Base-by-base conservation (phyloP, 30 jellyfish, hydroid and myxozoan genomes). In the Hydractinia symbiolongicarpus region DNA sequence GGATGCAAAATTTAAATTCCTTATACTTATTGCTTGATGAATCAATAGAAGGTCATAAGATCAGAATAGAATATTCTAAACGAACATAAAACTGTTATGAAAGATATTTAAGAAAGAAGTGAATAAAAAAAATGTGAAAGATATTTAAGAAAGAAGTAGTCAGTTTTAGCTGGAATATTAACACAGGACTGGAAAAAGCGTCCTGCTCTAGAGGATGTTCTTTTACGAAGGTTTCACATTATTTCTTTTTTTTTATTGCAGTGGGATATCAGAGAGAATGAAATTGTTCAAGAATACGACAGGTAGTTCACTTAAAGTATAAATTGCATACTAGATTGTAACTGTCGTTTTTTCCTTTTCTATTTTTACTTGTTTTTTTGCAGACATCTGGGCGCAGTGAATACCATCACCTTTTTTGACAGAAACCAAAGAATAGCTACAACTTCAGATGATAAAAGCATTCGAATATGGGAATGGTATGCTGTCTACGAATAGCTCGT, bases 401-500 rank as follows among this genome's bases (percentile, higher is more conserved):
- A 94, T 83, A 88, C 97, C 4, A 94, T 94, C 53, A 87, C 99
- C 7, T 94, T 94, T 83, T 89, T 94, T 53, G 99, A 94, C 58
- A 93, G 86, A 72, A 94, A 94, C 85, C 93, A 84, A 82, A 67
- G 99, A 49, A 53, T 94, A 56, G 96, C 86, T n/a, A 94, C 99
- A 13, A 94, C 99, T n/a, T 94, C 99, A 0, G 99, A 94, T 54
- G 99, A 94, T 55, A 88, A 88, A 79, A 94, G 96, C 60, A 82
- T 94, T 54, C 90, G 99, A 58, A 89, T 94, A 9, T 94, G 99
- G 99, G 99, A 94, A 84, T 94, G 99, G 99, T 94, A 87, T 7
- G 16, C 9, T n/a, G 17, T 64, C 7, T 64, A 1, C 4, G 9
- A 11, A 13, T 16, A 11, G 19, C 19, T 11, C 69, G 19, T 11